Conservation (phyloP, 92 coral and sea anemone genomes). For the Phymanthus crucifer region DNA sequence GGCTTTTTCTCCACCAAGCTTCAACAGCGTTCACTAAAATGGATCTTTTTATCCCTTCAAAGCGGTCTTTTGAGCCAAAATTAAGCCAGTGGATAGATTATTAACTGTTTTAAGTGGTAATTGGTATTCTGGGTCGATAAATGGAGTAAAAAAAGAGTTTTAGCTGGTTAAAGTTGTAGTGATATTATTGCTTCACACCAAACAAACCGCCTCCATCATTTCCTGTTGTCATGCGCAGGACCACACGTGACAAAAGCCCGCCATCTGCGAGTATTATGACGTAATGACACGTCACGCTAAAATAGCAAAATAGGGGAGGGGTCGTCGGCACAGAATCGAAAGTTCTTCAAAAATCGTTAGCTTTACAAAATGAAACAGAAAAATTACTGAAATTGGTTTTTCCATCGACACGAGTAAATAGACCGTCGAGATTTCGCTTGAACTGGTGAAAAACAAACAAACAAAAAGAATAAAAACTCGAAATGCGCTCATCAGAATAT, state of each 20-base stretch:
- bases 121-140: slow-evolving; percentile 5
- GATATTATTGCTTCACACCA: slow-evolving; percentile 4
- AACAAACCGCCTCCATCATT: slow-evolving; percentile 38
- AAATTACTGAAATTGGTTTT: too few relatives aligned
- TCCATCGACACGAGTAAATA: too few relatives aligned
- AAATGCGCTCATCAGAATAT: too few relatives aligned
- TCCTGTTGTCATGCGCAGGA: slow-evolving; percentile 47
- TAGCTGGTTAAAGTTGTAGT: neutral
- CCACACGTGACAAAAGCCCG: slow-evolving; percentile 43
- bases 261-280: slow-evolving; percentile 25
- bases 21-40: neutral
- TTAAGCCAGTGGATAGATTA: neutral
- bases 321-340: too few relatives aligned
- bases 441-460: too few relatives aligned
- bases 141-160: slow-evolving; percentile 8
- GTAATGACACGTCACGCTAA: neutral
- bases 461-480: too few relatives aligned
- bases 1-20: neutral
- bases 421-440: too few relatives aligned
- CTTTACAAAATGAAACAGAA: too few relatives aligned
- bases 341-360: neutral
- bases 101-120: slow-evolving; percentile 9
- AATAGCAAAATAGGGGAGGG: neutral
- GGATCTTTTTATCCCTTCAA: neutral
- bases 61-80: neutral